phyloP scores from a whole-genome alignment of 2,888 invertebrate species.

The Meloe dianella region DNA sequence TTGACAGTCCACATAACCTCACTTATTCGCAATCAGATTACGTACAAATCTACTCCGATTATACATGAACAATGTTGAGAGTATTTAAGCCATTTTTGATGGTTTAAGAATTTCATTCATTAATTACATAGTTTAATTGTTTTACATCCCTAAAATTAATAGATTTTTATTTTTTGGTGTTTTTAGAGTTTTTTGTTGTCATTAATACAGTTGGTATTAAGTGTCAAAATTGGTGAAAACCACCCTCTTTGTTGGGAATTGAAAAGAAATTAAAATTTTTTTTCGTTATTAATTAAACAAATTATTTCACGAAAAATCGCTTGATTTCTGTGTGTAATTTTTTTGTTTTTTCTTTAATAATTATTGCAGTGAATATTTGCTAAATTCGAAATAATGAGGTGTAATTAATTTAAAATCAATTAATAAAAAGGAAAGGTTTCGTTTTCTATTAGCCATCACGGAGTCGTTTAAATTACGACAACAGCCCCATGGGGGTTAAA shows the following conservation, averaged over 20 bases:
- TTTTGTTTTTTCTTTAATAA: neutral
- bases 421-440: neutral
- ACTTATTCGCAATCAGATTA: neutral
- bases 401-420: neutral
- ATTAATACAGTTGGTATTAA: neutral
- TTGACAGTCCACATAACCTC: slow-evolving; percentile 14
- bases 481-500: slow-evolving; percentile 55
- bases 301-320: too few species aligned
- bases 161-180: neutral
- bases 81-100: neutral
- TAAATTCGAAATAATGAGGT: neutral
- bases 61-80: neutral
- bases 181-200: neutral
- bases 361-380: neutral
- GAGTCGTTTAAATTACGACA: slow-evolving; percentile 35
- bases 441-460: slow-evolving; percentile 34
- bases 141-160: neutral
- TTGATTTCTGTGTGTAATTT: too few species aligned
- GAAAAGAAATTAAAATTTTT: neutral
- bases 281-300: too few species aligned
- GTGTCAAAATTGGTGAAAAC: neutral
- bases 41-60: neutral
- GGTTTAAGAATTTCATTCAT: neutral
- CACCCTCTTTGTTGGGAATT: neutral
- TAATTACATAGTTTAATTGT: neutral